These are phyloP conservation scores for Leptinotarsa lineolata DNA, from an alignment of 1,140 invertebrate species.

Conservation along the genomic window DNA sequence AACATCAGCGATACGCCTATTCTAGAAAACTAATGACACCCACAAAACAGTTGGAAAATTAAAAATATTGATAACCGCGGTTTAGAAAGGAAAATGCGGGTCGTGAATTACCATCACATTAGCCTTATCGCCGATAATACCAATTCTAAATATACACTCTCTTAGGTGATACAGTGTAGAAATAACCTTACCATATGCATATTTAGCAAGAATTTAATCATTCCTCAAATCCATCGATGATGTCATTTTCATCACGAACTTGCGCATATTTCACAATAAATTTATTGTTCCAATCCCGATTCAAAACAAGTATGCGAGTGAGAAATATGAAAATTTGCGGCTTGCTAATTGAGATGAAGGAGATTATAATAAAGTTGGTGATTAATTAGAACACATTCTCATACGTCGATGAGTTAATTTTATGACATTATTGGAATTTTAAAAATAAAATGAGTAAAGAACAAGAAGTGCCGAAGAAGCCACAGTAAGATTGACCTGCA, in stretches of 20 bases:
- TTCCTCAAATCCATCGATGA: conserved; percentile 10
- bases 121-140: not conserved
- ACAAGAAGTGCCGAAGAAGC: too few species aligned
- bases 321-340: not conserved
- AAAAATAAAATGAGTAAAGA: too few species aligned
- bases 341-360: not conserved
- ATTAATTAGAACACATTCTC: too few species aligned
- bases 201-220: conserved; percentile 6
- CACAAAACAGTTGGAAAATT: too few species aligned
- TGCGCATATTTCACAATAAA: conserved; percentile 11
- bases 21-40: too few species aligned
- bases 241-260: conserved; percentile 15
- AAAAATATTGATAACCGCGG: too few species aligned
- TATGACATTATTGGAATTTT: too few species aligned
- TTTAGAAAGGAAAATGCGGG: too few species aligned
- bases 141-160: not conserved
- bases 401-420: too few species aligned
- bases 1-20: too few species aligned
- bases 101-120: too few species aligned
- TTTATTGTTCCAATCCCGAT: not conserved
- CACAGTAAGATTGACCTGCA: too few species aligned
- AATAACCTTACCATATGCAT: conserved; percentile 11
- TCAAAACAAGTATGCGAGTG: not conserved
- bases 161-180: not conserved
- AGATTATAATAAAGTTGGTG: not conserved